phyloP scores from a whole-genome alignment of 1,140 invertebrate genomes.

The Alviniconcha marisindica region DNA sequence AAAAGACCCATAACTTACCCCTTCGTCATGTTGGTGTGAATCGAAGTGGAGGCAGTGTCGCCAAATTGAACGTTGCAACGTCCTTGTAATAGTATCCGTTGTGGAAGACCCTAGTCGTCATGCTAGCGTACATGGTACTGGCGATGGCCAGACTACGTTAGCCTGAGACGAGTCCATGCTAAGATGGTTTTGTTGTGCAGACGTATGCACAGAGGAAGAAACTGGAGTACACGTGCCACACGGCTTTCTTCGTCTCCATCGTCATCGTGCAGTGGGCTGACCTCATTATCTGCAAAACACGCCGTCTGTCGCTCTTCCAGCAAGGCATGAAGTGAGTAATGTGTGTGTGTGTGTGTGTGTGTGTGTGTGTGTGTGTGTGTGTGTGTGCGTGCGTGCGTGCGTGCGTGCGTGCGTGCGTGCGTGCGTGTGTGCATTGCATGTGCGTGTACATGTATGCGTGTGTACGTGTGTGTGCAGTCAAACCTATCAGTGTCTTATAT shows the following conservation, averaged over 20 bases:
- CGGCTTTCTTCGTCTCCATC: conserved; percentile 98
- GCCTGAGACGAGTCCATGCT: too few species aligned
- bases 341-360: background rate
- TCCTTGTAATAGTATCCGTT: too few species aligned
- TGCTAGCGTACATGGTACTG: too few species aligned
- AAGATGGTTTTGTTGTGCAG: conserved; percentile 79
- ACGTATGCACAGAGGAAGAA: conserved; percentile 96
- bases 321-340: conserved; percentile 93
- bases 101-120: too few species aligned
- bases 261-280: conserved; percentile 99
- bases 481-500: background rate
- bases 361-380: conserved; percentile 10
- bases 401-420: background rate
- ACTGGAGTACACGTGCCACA: conserved; percentile 98
- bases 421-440: background rate
- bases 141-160: too few species aligned
- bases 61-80: too few species aligned
- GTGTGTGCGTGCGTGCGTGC: background rate
- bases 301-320: conserved; percentile 96
- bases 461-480: background rate
- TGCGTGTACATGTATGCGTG: background rate
- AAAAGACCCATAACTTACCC: too few species aligned
- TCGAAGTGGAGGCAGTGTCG: too few species aligned
- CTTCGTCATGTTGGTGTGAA: too few species aligned
- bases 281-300: conserved; percentile 98